phyloP scores from a whole-genome alignment of 2,888 invertebrate species.

The Petrophora chlorosata region DNA sequence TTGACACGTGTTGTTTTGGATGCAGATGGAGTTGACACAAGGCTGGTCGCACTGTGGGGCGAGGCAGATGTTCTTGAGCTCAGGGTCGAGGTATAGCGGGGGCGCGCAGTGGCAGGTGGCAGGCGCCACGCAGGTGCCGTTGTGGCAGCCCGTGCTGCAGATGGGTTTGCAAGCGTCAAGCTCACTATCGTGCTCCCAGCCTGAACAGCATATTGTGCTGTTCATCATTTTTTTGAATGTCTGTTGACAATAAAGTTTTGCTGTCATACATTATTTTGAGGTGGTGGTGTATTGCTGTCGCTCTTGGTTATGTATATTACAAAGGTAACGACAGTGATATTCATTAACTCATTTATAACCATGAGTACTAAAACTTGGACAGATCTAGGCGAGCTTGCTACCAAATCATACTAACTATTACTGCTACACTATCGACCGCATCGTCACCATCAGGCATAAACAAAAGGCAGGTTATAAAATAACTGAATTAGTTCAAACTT shows the following conservation, averaged over 20 bases:
- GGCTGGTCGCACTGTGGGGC: slow-evolving; percentile 54
- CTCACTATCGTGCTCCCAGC: slow-evolving; percentile 62
- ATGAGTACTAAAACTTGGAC: no score
- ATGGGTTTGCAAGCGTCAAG: slow-evolving; percentile 69
- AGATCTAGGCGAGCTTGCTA: no score
- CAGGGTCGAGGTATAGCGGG: slow-evolving; percentile 55
- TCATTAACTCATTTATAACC: no score
- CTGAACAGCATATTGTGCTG: slow-evolving; percentile 67
- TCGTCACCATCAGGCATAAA: no score
- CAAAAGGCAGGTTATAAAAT: no score
- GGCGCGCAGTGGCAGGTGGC: slow-evolving; percentile 63
- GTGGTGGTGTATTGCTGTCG: neutral
- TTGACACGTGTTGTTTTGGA: slow-evolving; percentile 56
- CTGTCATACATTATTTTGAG: neutral
- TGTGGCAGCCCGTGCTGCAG: slow-evolving; percentile 75
- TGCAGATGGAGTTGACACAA: slow-evolving; percentile 63
- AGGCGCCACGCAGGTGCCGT: slow-evolving; percentile 71
- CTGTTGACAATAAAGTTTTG: slow-evolving; percentile 47
- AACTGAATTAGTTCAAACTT: no score
- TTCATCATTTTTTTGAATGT: slow-evolving; percentile 49
- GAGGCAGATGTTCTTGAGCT: slow-evolving; percentile 58
- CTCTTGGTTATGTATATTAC: no score
- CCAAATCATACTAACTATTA: no score
- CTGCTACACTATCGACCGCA: no score
- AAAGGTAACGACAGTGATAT: no score